These are phyloP conservation scores for Calephelis virginiensis DNA, from an alignment of 1,140 invertebrate species.

Conservation along the genomic window DNA sequence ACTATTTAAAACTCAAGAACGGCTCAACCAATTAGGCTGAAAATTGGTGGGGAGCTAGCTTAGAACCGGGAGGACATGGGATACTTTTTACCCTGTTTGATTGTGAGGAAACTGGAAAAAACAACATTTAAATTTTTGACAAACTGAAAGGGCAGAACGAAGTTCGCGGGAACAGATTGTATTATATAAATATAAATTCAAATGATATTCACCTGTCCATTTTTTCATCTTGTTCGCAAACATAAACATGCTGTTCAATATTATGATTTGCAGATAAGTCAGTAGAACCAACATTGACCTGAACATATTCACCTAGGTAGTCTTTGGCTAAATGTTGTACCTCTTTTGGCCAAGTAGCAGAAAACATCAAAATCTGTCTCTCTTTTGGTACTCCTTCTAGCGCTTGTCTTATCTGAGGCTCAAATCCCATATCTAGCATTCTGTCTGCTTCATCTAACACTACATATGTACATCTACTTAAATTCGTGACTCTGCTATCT, in stretches of 20 bases:
- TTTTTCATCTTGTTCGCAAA: constrained; percentile 87
- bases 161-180: too few species aligned
- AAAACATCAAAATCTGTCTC: constrained; percentile 80
- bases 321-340: constrained; percentile 86
- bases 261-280: constrained; percentile 93
- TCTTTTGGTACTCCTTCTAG: constrained; percentile 84
- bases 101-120: too few species aligned
- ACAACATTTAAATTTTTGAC: too few species aligned
- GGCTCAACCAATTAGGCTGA: too few species aligned
- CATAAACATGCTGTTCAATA: constrained; percentile 91
- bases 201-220: constrained; percentile 69
- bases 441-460: constrained; percentile 85
- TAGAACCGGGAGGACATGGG: too few species aligned
- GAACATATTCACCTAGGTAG: constrained; percentile 85
- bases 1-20: too few species aligned
- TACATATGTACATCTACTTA: constrained; percentile 89
- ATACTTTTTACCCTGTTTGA: too few species aligned
- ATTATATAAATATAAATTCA: neutral
- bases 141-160: too few species aligned
- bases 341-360: constrained; percentile 92
- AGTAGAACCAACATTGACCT: constrained; percentile 88
- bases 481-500: constrained; percentile 90
- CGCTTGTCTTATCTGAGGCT: constrained; percentile 95
- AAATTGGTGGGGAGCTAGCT: too few species aligned
- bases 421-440: constrained; percentile 99